These are phyloP conservation scores for Wiebesia pumilae DNA, from an alignment of 1,140 invertebrate genomes.

Conservation along the genomic window DNA sequence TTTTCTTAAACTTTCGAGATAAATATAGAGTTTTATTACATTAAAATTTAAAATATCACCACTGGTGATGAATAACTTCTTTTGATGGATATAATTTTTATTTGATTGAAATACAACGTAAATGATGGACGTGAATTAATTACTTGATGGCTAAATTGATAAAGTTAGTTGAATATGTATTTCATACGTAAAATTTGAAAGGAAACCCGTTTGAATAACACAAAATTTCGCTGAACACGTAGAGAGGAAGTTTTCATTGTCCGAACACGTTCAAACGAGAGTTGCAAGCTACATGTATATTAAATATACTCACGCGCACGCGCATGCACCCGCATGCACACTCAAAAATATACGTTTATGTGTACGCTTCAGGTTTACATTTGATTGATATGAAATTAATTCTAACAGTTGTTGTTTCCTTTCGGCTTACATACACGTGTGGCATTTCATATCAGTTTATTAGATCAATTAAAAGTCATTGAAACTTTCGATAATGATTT, in stretches of 20 bases:
- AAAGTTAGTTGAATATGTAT: not conserved
- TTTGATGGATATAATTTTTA: not conserved
- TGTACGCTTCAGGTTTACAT: not conserved
- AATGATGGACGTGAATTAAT: not conserved
- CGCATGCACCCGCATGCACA: too few relatives aligned
- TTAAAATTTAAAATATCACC: not conserved
- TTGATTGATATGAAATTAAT: slow-evolving; percentile 26
- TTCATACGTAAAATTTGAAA: not conserved
- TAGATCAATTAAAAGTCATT: not conserved
- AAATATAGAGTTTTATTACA: too few relatives aligned
- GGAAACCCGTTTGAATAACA: slow-evolving; percentile 1
- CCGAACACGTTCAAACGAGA: not conserved
- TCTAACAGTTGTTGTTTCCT: not conserved
- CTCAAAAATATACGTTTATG: not conserved
- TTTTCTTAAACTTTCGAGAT: too few relatives aligned
- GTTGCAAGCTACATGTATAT: not conserved
- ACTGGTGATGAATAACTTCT: not conserved
- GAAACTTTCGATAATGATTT: not conserved
- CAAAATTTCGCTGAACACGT: not conserved
- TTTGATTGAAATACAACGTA: not conserved
- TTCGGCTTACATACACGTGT: not conserved
- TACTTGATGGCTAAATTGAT: not conserved
- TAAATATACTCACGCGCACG: not conserved
- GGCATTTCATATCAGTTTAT: not conserved
- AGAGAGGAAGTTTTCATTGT: slow-evolving; percentile 2